Base-by-base conservation (phyloP, 2,797 vertebrate genomes). In the Pterois miles region DNA sequence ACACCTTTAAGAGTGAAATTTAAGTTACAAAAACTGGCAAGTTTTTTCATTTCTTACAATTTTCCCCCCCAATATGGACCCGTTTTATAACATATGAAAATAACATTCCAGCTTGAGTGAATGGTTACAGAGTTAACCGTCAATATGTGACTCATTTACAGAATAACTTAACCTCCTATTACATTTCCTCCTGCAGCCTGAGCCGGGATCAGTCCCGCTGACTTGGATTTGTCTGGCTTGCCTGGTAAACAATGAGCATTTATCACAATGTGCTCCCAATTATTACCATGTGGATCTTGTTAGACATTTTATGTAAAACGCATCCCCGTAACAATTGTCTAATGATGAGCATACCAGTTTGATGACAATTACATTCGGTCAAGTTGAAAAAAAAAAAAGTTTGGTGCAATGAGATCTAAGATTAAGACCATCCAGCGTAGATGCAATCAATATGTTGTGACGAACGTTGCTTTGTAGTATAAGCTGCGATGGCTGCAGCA, bases 361-460 rank as follows among this genome's bases (percentile, higher is more conserved):
- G 65, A 81, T 82, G 86, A 80, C 83, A 86, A 86, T 85, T 78
- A 64, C 56, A 63, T 80, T 82, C 71, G 85, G 82, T 68, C 16
- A 64, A 73, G 69, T 65, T 46, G 59, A 60, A 36, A 40, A 14
- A 76, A 84, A 57, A 84, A 85, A 33, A 90, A 43, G 48, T 83
- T 78, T 72, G 76, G 52, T 76, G 68, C 77, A 80, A 57, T 71
- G 82, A 90, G 83, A 91, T 86, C 84, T 83, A 74, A 86, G 80
- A 91, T 84, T 62, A 88, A 84, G 82, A 76, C 80, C 83, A 80
- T 86, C 79, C 74, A 86, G 78, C 59, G 20, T 65, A 85, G 89
- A 93, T 89, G 82, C 81, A 89, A 90, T 93, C 90, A 93, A 83
- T 85, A 86, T 92, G 92, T 89, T 92, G 81, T 84, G 88, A 89